Conservation (phyloP, 2,888 invertebrate species). For the Acanthoscelides obtectus region DNA sequence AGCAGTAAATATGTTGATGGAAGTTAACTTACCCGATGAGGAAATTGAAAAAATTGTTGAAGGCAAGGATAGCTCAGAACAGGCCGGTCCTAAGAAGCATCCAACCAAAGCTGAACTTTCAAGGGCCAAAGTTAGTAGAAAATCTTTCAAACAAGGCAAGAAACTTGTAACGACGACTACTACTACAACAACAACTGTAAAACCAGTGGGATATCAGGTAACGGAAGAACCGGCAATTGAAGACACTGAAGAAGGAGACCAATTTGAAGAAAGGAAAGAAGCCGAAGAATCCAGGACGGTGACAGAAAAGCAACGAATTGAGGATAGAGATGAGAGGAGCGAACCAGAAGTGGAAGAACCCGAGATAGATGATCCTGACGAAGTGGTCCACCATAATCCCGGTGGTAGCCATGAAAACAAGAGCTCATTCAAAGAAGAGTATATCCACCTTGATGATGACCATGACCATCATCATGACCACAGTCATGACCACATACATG, state of each 20-base stretch:
- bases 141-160: neutral
- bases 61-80: slow-evolving; percentile 8
- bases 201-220: neutral
- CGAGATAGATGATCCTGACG: neutral
- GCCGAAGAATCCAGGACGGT: neutral
- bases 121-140: neutral
- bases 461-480: neutral
- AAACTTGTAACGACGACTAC: neutral
- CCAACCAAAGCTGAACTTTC: neutral
- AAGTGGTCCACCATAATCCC: neutral
- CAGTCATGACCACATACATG: no score
- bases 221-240: neutral
- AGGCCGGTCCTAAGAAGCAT: neutral
- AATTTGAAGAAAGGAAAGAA: neutral
- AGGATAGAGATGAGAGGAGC: neutral
- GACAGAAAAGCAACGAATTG: neutral
- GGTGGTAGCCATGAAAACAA: neutral
- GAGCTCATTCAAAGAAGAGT: neutral
- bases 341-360: neutral
- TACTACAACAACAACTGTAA: neutral
- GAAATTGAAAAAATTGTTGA: slow-evolving; percentile 17
- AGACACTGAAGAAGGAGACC: neutral
- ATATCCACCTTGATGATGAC: neutral
- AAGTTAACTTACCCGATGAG: slow-evolving; percentile 13
- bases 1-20: slow-evolving; percentile 34